These are phyloP conservation scores for Chaetodon auriga DNA, from an alignment of 2,113 vertebrate species.

Conservation along the genomic window DNA sequence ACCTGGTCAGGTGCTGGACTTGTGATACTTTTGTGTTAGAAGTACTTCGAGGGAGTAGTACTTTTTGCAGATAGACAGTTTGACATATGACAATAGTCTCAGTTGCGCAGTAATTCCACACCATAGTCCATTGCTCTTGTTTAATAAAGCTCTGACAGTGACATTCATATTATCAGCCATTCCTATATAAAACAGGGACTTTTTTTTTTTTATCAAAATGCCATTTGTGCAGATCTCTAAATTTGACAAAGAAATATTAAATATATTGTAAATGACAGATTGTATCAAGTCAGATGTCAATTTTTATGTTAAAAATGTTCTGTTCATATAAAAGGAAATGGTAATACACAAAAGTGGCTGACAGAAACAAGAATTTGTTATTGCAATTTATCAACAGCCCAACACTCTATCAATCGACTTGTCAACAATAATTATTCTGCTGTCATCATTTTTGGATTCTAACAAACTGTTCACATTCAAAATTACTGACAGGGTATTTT, in stretches of 20 bases:
- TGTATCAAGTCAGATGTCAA: conserved; percentile 69
- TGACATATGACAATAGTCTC: conserved; percentile 6
- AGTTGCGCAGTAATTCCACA: conserved; percentile 13
- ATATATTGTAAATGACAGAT: conserved; percentile 70
- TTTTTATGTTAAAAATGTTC: conserved; percentile 65
- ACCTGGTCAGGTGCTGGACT: not conserved
- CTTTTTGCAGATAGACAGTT: not conserved
- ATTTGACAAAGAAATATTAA: conserved; percentile 66
- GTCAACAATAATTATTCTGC: conserved; percentile 82
- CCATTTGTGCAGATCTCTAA: conserved; percentile 65
- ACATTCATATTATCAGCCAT: conserved; percentile 51
- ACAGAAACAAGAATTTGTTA: conserved; percentile 79
- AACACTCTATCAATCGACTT: conserved; percentile 80
- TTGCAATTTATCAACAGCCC: conserved; percentile 78
- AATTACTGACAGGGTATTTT: conserved; percentile 79
- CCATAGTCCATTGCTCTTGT: conserved; percentile 37
- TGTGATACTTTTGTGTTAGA: not conserved
- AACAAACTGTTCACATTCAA: conserved; percentile 77
- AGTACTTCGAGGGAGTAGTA: not conserved
- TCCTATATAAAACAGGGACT: conserved; percentile 37
- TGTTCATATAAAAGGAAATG: conserved; percentile 69
- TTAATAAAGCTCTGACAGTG: conserved; percentile 47
- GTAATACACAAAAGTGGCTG: conserved; percentile 76
- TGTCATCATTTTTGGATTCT: conserved; percentile 73
- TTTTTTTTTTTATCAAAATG: conserved; percentile 54